These are phyloP conservation scores for Dryobota labecula DNA, from an alignment of 2,888 invertebrate genomes.

Conservation along the genomic window DNA sequence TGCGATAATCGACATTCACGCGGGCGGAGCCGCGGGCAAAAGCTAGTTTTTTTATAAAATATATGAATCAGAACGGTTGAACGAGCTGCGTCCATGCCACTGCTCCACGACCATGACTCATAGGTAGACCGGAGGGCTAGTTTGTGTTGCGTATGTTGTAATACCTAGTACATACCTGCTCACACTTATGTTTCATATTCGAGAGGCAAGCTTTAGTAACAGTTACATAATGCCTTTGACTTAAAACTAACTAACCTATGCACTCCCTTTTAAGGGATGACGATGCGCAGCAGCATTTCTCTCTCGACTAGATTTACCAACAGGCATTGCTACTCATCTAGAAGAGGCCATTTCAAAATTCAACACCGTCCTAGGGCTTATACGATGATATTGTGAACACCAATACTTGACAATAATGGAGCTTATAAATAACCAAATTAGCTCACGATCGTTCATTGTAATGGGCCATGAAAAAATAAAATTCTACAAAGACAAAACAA, in stretches of 20 bases:
- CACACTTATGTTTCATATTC: not conserved
- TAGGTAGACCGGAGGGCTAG: constrained; percentile 12
- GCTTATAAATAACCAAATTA: not conserved
- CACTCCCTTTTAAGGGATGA: constrained; percentile 4
- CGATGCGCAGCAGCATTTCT: not conserved
- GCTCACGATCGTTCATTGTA: not conserved
- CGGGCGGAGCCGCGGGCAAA: too few relatives aligned
- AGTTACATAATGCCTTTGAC: constrained; percentile 6
- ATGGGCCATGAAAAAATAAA: not conserved
- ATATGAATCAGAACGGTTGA: not conserved
- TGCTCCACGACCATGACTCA: constrained; percentile 21
- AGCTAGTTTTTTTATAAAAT: too few relatives aligned
- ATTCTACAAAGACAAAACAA: not conserved
- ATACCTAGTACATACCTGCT: not conserved
- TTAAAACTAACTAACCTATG: not conserved
- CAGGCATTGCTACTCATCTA: not conserved
- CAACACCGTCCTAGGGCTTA: not conserved
- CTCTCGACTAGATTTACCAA: not conserved
- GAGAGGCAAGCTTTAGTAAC: not conserved
- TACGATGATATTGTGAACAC: not conserved
- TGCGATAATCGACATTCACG: too few relatives aligned
- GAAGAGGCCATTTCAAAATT: not conserved
- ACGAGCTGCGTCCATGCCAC: not conserved
- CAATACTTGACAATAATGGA: not conserved
- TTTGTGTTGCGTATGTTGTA: not conserved